A percentile compares a stretch with the other conserved stretches of the same genome.
Conservation (phyloP, 2,113 vertebrate genomes). For the Shinisaurus crocodilurus region DNA sequence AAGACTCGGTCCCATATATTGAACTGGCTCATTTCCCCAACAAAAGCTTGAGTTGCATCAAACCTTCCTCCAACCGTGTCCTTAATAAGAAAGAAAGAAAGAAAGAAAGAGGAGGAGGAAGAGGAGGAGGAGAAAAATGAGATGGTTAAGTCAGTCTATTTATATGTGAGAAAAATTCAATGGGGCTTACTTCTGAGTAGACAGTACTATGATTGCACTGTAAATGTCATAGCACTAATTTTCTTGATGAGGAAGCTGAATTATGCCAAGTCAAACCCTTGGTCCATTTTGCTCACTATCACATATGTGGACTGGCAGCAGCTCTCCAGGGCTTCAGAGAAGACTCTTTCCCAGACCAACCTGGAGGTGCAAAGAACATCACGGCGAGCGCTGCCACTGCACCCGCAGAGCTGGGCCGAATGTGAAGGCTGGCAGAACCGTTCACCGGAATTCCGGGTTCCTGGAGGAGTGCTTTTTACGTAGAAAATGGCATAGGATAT, state of each 20-base stretch:
- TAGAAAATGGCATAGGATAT: too few relatives aligned
- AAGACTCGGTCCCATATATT: slow-evolving; percentile 99
- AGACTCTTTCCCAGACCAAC: too few relatives aligned
- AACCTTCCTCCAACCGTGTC: slow-evolving; percentile 95
- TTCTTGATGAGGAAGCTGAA: neutral
- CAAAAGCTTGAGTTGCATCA: slow-evolving; percentile 97
- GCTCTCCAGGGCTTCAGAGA: too few relatives aligned
- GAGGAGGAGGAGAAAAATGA: neutral
- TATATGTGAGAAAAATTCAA: neutral
- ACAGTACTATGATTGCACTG: neutral
- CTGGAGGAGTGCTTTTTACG: too few relatives aligned
- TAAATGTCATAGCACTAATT: neutral
- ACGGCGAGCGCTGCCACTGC: too few relatives aligned
- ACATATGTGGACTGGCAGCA: too few relatives aligned
- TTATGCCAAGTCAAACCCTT: neutral
- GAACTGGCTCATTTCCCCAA: slow-evolving; percentile 98
- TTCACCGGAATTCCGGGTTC: too few relatives aligned
- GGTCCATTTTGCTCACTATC: neutral
- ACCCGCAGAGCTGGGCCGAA: too few relatives aligned
- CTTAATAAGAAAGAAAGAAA: slow-evolving; percentile 71
- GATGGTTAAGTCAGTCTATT: neutral
- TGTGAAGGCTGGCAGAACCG: too few relatives aligned
- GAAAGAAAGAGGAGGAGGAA: too few relatives aligned
- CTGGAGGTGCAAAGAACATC: too few relatives aligned
- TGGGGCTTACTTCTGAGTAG: neutral